These are phyloP conservation scores for Phengaris alcon DNA, from an alignment of 2,888 invertebrate genomes.

Conservation along the genomic window DNA sequence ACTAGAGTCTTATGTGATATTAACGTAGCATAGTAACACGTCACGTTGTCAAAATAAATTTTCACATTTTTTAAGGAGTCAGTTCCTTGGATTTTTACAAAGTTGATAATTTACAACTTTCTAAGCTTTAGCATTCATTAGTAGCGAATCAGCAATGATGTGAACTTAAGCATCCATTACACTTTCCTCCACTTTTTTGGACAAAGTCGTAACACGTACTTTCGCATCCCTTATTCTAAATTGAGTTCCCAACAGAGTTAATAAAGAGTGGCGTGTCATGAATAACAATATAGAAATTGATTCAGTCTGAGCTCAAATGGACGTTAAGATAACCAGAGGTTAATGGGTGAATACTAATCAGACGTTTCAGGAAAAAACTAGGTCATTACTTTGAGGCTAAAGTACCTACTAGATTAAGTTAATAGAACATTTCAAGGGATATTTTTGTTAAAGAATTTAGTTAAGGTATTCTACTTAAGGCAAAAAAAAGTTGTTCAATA, in stretches of 20 bases:
- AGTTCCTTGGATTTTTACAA: no score
- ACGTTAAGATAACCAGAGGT: slow-evolving; percentile 27
- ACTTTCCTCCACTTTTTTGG: slow-evolving; percentile 33
- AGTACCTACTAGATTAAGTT: not conserved
- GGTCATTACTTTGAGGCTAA: not conserved
- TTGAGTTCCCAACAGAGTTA: slow-evolving; percentile 49
- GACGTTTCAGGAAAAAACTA: not conserved
- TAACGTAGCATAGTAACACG: no score
- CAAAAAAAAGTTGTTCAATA: not conserved
- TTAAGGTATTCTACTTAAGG: not conserved
- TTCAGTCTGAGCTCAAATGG: not conserved
- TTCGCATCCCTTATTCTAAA: slow-evolving; percentile 45
- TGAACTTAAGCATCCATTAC: slow-evolving; percentile 18
- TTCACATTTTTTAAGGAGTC: no score
- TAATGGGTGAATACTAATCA: slow-evolving; percentile 17
- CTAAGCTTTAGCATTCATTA: no score
- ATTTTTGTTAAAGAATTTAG: not conserved
- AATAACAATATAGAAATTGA: slow-evolving; percentile 38
- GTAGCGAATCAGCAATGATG: not conserved
- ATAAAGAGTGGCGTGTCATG: slow-evolving; percentile 46
- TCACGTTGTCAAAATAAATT: no score
- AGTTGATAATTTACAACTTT: no score
- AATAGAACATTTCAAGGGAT: not conserved
- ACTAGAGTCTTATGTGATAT: no score
- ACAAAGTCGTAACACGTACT: slow-evolving; percentile 44